Evolutionary conservation across 2,888 invertebrate species (phyloP).

Genomic region (Octodonta nipae): DNA sequence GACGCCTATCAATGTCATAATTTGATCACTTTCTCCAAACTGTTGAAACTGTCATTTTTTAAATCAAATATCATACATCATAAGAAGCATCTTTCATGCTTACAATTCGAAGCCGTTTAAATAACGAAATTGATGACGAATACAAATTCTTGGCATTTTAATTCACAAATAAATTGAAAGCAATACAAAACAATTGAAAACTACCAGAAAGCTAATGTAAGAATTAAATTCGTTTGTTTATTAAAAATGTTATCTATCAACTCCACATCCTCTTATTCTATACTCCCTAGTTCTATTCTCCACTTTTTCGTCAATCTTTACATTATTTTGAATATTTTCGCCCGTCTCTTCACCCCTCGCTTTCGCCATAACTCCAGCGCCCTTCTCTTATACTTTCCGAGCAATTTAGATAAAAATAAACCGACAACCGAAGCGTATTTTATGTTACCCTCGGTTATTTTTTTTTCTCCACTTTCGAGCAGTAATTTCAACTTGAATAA

Average conservation of each 20-base stretch:
- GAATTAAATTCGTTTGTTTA: neutral
- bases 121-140: too few relatives aligned
- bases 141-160: too few relatives aligned
- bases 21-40: too few relatives aligned
- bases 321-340: slow-evolving; percentile 24
- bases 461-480: slow-evolving; percentile 14
- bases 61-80: too few relatives aligned
- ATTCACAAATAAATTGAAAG: too few relatives aligned
- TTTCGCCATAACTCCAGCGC: slow-evolving; percentile 6
- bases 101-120: too few relatives aligned
- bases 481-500: slow-evolving; percentile 28
- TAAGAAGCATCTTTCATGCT: too few relatives aligned
- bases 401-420: slow-evolving; percentile 28
- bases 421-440: slow-evolving; percentile 2
- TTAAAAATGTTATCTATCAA: neutral
- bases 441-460: slow-evolving; percentile 19
- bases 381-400: slow-evolving; percentile 11
- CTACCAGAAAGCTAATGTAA: too few relatives aligned
- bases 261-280: slow-evolving; percentile 13
- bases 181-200: too few relatives aligned
- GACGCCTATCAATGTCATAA: too few relatives aligned
- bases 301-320: slow-evolving; percentile 26
- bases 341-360: slow-evolving; percentile 8
- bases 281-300: slow-evolving; percentile 10
- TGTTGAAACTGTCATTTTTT: too few relatives aligned